A percentile compares a stretch with the other conserved stretches of the same genome.
Conservation (phyloP, 2,888 invertebrate genomes). For the Taphrorychus bicolor region DNA sequence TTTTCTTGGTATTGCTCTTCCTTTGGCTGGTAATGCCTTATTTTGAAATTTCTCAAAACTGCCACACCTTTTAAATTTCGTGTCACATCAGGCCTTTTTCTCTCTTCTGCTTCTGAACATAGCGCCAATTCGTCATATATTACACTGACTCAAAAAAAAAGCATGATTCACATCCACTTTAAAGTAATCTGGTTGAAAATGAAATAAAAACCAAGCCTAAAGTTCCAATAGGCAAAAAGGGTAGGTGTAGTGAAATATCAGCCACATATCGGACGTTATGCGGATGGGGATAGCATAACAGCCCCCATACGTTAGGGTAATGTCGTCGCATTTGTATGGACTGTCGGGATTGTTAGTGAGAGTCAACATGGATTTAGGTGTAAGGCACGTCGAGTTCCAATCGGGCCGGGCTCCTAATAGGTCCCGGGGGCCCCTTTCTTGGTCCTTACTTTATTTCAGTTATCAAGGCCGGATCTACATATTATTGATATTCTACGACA, state of each 20-base stretch:
- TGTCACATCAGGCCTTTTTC: too few relatives aligned
- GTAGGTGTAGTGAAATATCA: conserved; percentile 34
- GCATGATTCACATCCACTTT: background rate
- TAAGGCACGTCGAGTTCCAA: conserved; percentile 60
- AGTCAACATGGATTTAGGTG: conserved; percentile 59
- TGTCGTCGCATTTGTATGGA: conserved; percentile 59
- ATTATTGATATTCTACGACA: conserved; percentile 59
- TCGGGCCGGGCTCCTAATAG: conserved; percentile 58
- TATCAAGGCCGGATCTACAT: conserved; percentile 59
- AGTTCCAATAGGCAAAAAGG: conserved; percentile 24
- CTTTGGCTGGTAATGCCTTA: too few relatives aligned
- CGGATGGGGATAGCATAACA: conserved; percentile 45
- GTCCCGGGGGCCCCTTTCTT: conserved; percentile 55
- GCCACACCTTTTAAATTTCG: too few relatives aligned
- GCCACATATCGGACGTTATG: conserved; percentile 37
- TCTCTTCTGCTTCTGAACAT: too few relatives aligned
- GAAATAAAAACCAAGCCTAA: background rate
- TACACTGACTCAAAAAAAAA: too few relatives aligned
- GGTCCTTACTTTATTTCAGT: conserved; percentile 58
- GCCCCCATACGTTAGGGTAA: conserved; percentile 57
- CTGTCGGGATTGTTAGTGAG: conserved; percentile 53
- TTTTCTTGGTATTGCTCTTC: background rate
- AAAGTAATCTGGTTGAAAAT: background rate
- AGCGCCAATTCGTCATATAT: too few relatives aligned
- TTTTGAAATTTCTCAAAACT: too few relatives aligned